These are phyloP conservation scores for Apotomis betuletana DNA, from an alignment of 2,888 invertebrate genomes.

Conservation along the genomic window DNA sequence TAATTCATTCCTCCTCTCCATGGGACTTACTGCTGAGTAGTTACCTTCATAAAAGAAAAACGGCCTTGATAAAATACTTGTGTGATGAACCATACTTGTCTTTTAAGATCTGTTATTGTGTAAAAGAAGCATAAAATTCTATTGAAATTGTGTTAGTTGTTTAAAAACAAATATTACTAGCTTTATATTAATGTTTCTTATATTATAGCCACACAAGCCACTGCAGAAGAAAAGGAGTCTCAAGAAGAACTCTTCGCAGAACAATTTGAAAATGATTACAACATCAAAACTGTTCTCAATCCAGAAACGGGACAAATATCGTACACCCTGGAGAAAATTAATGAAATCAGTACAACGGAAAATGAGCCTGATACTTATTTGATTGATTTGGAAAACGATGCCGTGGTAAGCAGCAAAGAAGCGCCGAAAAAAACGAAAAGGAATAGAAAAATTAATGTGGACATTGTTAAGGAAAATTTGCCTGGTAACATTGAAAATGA, in stretches of 20 bases:
- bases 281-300: constrained; percentile 16
- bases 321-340: constrained; percentile 25
- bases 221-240: constrained; percentile 5
- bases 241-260: constrained; percentile 20
- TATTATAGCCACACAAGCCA: neutral
- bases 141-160: too few species aligned
- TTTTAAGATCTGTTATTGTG: too few species aligned
- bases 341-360: neutral
- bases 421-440: neutral
- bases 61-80: too few species aligned
- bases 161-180: too few species aligned
- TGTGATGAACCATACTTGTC: too few species aligned
- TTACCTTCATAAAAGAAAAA: too few species aligned
- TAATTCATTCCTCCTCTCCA: too few species aligned
- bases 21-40: too few species aligned
- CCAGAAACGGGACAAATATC: constrained; percentile 23
- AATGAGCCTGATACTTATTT: constrained; percentile 7
- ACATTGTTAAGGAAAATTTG: constrained; percentile 27
- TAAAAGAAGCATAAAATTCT: too few species aligned
- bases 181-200: neutral
- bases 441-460: neutral
- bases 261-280: constrained; percentile 24
- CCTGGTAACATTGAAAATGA: constrained; percentile 19
- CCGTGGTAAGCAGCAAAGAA: constrained; percentile 1
- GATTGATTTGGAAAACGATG: constrained; percentile 26